Conservation (phyloP, 2,113 vertebrate species). For the Alosa alosa region DNA sequence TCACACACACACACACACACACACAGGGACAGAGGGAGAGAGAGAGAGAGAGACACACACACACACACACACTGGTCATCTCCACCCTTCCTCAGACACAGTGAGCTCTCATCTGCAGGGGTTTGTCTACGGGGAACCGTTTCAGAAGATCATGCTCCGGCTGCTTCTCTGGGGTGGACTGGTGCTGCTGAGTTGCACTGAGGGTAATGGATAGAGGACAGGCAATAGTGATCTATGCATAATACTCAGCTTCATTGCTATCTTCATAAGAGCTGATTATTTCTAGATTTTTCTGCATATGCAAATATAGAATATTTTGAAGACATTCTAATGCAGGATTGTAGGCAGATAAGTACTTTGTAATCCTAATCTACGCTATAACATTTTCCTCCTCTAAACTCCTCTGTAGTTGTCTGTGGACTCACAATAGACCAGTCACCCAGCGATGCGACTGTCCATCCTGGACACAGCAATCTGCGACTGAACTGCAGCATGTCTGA, state of each 20-base stretch:
- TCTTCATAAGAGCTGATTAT: background rate
- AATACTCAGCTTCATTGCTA: background rate
- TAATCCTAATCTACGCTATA: too few species aligned
- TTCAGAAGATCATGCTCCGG: background rate
- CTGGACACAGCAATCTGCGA: background rate
- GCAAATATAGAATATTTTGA: background rate
- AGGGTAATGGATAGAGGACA: background rate
- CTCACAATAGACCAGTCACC: conserved; percentile 51
- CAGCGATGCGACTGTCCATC: background rate
- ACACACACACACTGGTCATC: background rate
- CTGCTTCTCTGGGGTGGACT: background rate
- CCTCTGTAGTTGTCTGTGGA: background rate
- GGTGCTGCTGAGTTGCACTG: background rate
- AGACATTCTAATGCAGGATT: too few species aligned
- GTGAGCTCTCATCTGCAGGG: background rate
- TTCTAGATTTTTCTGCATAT: background rate
- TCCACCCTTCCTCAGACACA: background rate
- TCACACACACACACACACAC: background rate
- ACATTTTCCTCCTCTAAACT: background rate
- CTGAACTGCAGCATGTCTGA: conserved; percentile 55
- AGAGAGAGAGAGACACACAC: background rate
- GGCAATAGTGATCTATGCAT: background rate
- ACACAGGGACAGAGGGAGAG: background rate
- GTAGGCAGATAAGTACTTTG: too few species aligned
- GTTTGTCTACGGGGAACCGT: background rate